Evolutionary conservation across 1,140 invertebrate genomes (phyloP).

Genomic region (Lepidurus arcticus): DNA sequence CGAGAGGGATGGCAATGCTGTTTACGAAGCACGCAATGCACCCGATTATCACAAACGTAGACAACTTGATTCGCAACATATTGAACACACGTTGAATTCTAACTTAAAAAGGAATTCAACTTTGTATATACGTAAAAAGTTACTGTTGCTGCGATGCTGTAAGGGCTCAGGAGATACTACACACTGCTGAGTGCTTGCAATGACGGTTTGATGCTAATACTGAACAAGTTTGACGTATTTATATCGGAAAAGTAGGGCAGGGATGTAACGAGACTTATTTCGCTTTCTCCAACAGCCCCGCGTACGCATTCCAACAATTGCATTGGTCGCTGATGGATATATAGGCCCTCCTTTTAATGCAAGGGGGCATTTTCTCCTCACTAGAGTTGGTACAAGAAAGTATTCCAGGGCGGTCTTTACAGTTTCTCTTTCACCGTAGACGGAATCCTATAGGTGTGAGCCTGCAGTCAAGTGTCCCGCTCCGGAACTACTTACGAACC

Average conservation of each 20-base stretch:
- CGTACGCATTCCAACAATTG: not conserved
- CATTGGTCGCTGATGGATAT: not conserved
- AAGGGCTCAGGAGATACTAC: not conserved
- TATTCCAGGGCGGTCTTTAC: not conserved
- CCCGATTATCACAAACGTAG: not conserved
- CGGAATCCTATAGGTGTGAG: not conserved
- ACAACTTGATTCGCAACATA: slow-evolving; percentile 3
- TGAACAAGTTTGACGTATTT: not conserved
- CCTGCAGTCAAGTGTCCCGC: not conserved
- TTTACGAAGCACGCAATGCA: not conserved
- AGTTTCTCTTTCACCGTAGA: not conserved
- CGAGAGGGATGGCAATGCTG: not conserved
- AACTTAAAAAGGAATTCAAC: not conserved
- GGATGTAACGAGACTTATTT: not conserved
- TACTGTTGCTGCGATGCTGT: not conserved
- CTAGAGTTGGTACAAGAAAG: not conserved
- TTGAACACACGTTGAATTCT: not conserved
- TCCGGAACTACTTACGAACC: not conserved
- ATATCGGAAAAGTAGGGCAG: not conserved
- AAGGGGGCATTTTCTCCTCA: not conserved
- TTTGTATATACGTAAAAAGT: no score
- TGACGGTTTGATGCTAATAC: not conserved
- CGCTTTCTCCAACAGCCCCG: not conserved
- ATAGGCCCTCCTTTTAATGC: not conserved
- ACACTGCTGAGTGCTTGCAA: not conserved